Evolutionary conservation across 2,888 invertebrate genomes (phyloP).

Genomic region (Pristionchus fissidentatus): DNA sequence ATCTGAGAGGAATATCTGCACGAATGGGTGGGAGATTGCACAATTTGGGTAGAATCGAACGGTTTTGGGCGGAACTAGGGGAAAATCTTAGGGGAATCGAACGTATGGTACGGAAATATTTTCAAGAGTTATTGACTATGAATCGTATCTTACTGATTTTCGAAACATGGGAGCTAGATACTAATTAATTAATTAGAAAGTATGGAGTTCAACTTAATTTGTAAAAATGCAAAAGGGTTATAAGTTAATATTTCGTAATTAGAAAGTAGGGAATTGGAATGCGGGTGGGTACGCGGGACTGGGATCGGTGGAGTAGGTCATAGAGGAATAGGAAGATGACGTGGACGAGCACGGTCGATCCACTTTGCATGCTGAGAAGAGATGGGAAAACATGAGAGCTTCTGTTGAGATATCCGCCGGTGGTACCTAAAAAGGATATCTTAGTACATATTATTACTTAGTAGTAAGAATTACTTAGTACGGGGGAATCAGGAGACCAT

Average conservation of each 20-base stretch:
- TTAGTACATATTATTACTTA: too few relatives aligned
- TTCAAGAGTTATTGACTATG: background rate
- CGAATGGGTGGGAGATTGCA: slow-evolving; percentile 14
- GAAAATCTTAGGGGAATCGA: background rate
- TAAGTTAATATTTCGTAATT: background rate
- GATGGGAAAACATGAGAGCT: slow-evolving; percentile 36
- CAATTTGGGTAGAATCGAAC: background rate
- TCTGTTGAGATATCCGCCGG: slow-evolving; percentile 41
- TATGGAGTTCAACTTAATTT: too few relatives aligned
- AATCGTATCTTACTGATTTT: too few relatives aligned
- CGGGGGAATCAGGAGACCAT: background rate
- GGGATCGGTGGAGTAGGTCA: slow-evolving; percentile 6
- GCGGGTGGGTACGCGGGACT: slow-evolving; percentile 1
- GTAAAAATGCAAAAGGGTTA: too few relatives aligned
- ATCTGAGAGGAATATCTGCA: slow-evolving; percentile 32
- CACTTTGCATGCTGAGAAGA: slow-evolving; percentile 24
- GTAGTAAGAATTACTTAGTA: too few relatives aligned
- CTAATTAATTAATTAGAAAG: too few relatives aligned
- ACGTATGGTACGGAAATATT: background rate
- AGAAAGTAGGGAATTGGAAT: background rate
- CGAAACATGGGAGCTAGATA: too few relatives aligned
- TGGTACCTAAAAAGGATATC: background rate
- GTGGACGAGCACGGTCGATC: slow-evolving; percentile 5
- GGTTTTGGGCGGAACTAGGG: background rate
- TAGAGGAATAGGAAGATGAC: background rate